Evolutionary conservation across 2,888 invertebrate genomes (phyloP).

Genomic region (Sminthurinus aureus): DNA sequence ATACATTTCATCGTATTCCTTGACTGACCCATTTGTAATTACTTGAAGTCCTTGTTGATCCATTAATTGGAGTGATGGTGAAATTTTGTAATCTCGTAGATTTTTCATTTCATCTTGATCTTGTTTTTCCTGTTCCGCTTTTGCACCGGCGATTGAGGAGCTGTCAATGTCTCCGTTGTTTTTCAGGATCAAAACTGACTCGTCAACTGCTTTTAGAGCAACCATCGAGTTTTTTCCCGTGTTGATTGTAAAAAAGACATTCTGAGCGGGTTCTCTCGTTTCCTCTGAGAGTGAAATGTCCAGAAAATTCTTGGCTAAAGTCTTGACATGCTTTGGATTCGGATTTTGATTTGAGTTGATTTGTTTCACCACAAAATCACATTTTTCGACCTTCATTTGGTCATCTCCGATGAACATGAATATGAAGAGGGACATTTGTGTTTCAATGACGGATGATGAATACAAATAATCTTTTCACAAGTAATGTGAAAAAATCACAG

Average conservation of each 20-base stretch:
- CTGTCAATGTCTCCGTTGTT: conserved; percentile 76
- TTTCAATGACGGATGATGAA: too few species aligned
- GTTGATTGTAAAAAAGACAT: conserved; percentile 77
- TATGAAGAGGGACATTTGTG: too few species aligned
- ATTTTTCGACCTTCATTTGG: too few species aligned
- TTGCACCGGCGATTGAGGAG: conserved; percentile 42
- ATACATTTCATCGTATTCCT: neutral
- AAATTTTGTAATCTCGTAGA: neutral
- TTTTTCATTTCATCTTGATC: neutral
- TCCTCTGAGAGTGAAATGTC: conserved; percentile 67
- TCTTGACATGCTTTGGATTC: too few species aligned
- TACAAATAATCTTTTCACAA: too few species aligned
- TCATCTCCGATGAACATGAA: too few species aligned
- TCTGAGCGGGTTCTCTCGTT: conserved; percentile 77
- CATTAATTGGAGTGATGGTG: neutral
- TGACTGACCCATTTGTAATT: neutral
- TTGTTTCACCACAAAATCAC: too few species aligned
- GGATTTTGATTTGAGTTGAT: too few species aligned
- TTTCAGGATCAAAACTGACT: conserved; percentile 77
- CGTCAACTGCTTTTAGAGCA: conserved; percentile 86
- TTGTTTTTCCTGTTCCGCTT: conserved; percentile 23
- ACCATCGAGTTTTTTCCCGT: conserved; percentile 86
- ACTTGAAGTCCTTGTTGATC: neutral
- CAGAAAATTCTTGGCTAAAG: too few species aligned
- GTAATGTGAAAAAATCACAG: too few species aligned